phyloP scores from a whole-genome alignment of 2,113 vertebrate genomes.

The Leuciscus idus region DNA sequence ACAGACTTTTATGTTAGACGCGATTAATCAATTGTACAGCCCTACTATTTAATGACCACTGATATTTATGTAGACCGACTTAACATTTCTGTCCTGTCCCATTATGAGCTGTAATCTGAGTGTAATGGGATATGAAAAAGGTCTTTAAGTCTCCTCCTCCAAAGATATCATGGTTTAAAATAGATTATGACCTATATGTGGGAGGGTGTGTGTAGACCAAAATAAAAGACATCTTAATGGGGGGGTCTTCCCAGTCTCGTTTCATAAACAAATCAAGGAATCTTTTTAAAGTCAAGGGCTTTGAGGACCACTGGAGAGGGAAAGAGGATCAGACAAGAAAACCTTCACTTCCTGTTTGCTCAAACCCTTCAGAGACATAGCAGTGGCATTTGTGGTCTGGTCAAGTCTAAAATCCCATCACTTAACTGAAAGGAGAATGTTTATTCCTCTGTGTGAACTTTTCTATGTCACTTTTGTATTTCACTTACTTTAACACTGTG shows the following conservation, averaged over 20 bases:
- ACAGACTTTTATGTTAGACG: no score
- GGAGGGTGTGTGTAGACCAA: background rate
- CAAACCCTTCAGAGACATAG: conserved; percentile 5
- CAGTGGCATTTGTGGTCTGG: background rate
- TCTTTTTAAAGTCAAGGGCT: conserved; percentile 23
- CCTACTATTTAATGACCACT: background rate
- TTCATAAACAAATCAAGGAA: conserved; percentile 33
- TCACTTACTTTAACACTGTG: background rate
- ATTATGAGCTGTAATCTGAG: conserved; percentile 1
- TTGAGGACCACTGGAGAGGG: background rate
- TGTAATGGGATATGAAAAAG: background rate
- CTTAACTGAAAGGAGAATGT: background rate
- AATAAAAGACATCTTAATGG: background rate
- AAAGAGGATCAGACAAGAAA: conserved; percentile 42
- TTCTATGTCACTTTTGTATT: background rate
- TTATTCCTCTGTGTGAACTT: background rate
- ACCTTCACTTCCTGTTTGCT: conserved; percentile 47
- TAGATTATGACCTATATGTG: conserved; percentile 7
- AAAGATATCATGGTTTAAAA: conserved; percentile 7
- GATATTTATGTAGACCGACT: conserved; percentile 2
- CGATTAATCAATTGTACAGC: no score
- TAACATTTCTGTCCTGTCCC: background rate
- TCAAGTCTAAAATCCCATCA: background rate
- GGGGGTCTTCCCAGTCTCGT: background rate
- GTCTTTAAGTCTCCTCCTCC: background rate